Conservation (phyloP, 2,113 vertebrate species). For the Suncus etruscus region DNA sequence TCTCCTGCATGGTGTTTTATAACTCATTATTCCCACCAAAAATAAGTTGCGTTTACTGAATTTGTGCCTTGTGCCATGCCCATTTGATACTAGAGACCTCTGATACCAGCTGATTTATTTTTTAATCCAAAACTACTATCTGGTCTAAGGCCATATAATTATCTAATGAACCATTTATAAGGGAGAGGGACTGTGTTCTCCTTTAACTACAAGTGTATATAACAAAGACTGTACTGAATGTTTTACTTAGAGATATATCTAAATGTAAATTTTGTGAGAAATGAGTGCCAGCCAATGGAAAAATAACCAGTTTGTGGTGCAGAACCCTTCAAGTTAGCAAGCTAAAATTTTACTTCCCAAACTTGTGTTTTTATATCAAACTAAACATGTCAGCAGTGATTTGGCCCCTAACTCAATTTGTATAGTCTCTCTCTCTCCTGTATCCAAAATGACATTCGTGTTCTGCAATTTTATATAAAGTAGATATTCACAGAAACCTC, state of each 20-base stretch:
- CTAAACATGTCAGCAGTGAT: neutral
- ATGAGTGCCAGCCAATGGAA: neutral
- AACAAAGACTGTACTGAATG: neutral
- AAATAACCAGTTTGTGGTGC: neutral
- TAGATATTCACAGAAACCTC: neutral
- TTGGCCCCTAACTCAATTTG: no score
- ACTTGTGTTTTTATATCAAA: neutral
- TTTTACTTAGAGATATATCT: neutral
- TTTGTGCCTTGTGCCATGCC: constrained; percentile 28
- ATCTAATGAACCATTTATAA: constrained; percentile 50
- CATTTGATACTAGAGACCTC: constrained; percentile 38
- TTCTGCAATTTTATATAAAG: constrained; percentile 1
- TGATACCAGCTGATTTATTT: constrained; percentile 17
- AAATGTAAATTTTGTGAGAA: constrained; percentile 30
- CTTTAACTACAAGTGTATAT: neutral
- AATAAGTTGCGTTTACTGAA: constrained; percentile 57
- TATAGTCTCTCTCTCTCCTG: neutral
- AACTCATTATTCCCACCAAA: constrained; percentile 64
- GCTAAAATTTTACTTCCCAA: neutral
- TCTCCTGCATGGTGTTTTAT: constrained; percentile 54
- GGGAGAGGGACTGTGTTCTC: neutral
- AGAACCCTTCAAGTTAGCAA: neutral
- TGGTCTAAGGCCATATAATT: neutral
- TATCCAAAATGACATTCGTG: neutral
- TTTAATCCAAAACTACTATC: constrained; percentile 20